Base-by-base conservation (phyloP, 2,113 vertebrate species). In the Crotalus horridus region DNA sequence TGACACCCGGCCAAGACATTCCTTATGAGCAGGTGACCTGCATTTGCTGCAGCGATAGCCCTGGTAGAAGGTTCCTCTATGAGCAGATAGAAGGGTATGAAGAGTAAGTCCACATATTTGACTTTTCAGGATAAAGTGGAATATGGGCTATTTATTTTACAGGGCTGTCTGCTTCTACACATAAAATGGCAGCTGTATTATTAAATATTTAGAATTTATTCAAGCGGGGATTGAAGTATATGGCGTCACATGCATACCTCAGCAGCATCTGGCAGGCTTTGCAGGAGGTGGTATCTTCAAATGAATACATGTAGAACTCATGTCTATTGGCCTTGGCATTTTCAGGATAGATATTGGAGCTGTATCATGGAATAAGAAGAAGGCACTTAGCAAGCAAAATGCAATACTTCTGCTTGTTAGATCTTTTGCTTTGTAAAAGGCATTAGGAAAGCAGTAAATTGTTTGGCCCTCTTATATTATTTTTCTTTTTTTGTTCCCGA, bases 251-350 rank as follows among this genome's bases (percentile, higher is more conserved):
- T 64, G 64, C 94, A 87, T 61, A 99, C 99, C 99, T 98, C 61
- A 99, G 97, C 51, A 99, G 96, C 99, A 99, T 99, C 89, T 98
- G 98, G 94, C 99, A 99, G 93, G 98, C 98, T 94, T 96, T 98
- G 96, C 99, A 99, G 69, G 98, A 98, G 0, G 99, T 97, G 53
- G 99, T 99, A 1, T 98, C 98, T 94, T 99, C 99, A 1, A 99
- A 99, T 94, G 98, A 99, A 97, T 98, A 95, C 99, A 99, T 99
- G 97, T 99, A 99, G 96, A 99, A 99, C 86, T 99, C 99, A 0
- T 99, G 99, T 12, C 98, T 98, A 0, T 99, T 99, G 0, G 99
- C 98, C 0, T 96, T 93, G 87, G 98, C 96, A 6, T 99, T 98
- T 88, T 99, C 98, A 0, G 99, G 99, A 95, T 97, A 98, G 96